Conservation (phyloP, 2,797 vertebrate genomes). For the Spondyliosoma cantharus region DNA sequence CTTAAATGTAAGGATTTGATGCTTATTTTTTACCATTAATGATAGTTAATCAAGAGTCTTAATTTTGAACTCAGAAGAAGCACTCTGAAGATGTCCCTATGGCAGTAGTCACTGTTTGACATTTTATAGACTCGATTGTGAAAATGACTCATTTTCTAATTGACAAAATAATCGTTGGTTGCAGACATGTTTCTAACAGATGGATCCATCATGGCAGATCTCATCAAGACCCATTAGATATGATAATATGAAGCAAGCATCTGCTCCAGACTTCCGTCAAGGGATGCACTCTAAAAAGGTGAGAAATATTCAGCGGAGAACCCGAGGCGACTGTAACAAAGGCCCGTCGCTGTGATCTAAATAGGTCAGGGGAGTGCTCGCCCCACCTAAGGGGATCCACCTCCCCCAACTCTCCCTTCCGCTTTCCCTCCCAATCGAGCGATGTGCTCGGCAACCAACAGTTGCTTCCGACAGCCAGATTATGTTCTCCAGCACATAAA, state of each 20-base stretch:
- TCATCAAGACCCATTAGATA: constrained; percentile 43
- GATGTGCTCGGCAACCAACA: constrained; percentile 67
- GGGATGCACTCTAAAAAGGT: constrained; percentile 28
- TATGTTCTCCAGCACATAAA: constrained; percentile 72
- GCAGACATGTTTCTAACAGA: constrained; percentile 6
- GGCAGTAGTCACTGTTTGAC: too few species aligned
- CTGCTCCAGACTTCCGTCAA: constrained; percentile 25
- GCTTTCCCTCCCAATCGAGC: constrained; percentile 45
- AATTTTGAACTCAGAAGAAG: too few species aligned
- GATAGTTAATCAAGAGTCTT: too few species aligned
- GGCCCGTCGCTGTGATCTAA: constrained; percentile 69
- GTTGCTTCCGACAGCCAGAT: constrained; percentile 78
- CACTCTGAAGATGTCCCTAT: too few species aligned
- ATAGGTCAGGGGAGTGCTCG: constrained; percentile 78
- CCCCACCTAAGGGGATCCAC: constrained; percentile 70
- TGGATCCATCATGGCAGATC: constrained; percentile 10
- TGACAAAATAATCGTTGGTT: too few species aligned
- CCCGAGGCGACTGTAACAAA: constrained; percentile 58
- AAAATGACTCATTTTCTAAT: too few species aligned
- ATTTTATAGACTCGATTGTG: too few species aligned
- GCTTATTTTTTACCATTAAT: too few species aligned
- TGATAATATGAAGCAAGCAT: constrained; percentile 16
- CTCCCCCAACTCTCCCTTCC: constrained; percentile 40
- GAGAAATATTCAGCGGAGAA: constrained; percentile 54
- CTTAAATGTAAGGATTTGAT: too few species aligned